Base-by-base conservation (phyloP, 1,140 invertebrate species). In the Leptopilina clavipes region DNA sequence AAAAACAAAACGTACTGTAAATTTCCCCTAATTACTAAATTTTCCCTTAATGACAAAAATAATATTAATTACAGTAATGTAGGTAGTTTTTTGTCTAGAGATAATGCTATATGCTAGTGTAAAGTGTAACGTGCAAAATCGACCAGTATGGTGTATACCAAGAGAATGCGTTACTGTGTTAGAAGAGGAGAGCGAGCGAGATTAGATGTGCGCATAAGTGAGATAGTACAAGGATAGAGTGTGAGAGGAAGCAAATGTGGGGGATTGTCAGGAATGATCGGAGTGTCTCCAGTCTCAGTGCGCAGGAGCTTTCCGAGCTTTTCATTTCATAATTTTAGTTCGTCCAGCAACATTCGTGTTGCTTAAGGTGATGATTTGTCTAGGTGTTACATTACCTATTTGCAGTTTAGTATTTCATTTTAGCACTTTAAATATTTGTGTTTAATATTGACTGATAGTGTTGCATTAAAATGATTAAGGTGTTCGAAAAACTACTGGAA, bases 231-330 rank as follows among this genome's bases (percentile, higher is more conserved):
- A 14, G 56, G 56, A 11, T 9, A 10, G 45, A 74, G 18, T 48
- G n/a, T 25, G 52, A 70, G 48, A 74, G 65, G 56, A 31, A 8
- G 56, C 22, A 65, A 65, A 52, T 52, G 14, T 52, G 48, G 48
- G 56, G 56, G 19, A n/a, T 65, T 65, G 56, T 12, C 10, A 22
- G 19, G 56, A 65, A n/a, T 65, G 56, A 65, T 22, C 25, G 59
- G 22, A 65, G 59, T 65, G 59, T 65, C 59, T 65, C 22, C 11
- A 65, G 56, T 65, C 59, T 65, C 22, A 65, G 11, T 65, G 59
- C 59, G 59, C 59, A 65, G 25, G 59, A 65, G 25, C 59, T 65
- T 65, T 65, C 14, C 19, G 59, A 65, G 22, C 22, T 65, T 65
- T 65, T 65, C 59, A 65, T 59, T 31, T 22, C 19, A 22, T 25